A percentile compares a stretch with the other conserved stretches of the same genome.
Evolutionary conservation across 2,113 vertebrate species (phyloP).

Genomic region (Ciconia maguari): DNA sequence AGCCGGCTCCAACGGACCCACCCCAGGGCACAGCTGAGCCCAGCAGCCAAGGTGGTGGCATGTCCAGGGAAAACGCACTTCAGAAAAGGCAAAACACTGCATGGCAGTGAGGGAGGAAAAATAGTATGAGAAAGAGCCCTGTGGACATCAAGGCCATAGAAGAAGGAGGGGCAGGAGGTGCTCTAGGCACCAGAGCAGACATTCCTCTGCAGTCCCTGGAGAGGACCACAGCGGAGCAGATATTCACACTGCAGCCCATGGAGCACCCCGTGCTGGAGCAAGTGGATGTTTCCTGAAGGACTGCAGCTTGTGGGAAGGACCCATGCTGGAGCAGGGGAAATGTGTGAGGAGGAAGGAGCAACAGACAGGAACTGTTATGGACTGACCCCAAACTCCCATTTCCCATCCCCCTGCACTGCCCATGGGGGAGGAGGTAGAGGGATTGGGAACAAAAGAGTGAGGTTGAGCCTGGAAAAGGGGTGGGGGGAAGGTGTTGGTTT

Average conservation of each 20-base stretch:
- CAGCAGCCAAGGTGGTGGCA: too few relatives aligned
- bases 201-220: neutral
- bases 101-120: neutral
- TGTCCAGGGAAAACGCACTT: neutral
- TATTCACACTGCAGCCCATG: too few relatives aligned
- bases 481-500: neutral
- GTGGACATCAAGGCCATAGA: neutral
- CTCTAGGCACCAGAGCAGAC: fast-evolving
- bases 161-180: neutral
- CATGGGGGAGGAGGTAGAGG: neutral
- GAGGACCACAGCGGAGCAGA: neutral
- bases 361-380: neutral
- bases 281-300: neutral
- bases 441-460: neutral
- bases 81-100: neutral
- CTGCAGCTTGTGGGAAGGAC: neutral
- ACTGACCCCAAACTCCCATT: neutral
- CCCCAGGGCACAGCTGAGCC: neutral
- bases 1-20: fast-evolving
- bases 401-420: neutral
- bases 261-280: neutral
- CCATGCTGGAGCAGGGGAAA: neutral
- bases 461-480: neutral
- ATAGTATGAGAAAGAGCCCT: neutral
- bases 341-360: neutral